Conservation (phyloP, 2,113 vertebrate genomes). For the Triplophysa tibetana region DNA sequence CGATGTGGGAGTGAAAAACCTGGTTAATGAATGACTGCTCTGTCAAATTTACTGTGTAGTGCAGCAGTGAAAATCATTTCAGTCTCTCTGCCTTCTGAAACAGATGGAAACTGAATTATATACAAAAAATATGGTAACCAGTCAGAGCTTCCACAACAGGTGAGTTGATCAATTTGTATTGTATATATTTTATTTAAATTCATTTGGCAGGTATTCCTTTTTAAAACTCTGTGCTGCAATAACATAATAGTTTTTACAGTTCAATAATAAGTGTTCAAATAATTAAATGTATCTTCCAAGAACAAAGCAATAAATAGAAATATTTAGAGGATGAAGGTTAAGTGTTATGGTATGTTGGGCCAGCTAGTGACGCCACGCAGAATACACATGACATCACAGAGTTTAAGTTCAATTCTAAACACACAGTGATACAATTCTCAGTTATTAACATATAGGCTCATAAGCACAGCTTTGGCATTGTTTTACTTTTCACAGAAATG, state of each 20-base stretch:
- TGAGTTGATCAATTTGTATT: slow-evolving; percentile 46
- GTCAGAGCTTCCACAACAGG: slow-evolving; percentile 54
- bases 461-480: neutral
- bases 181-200: neutral
- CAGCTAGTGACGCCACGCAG: neutral
- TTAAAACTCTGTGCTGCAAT: neutral
- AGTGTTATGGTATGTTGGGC: slow-evolving; percentile 13
- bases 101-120: neutral
- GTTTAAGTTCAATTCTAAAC: neutral
- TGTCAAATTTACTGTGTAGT: slow-evolving; percentile 63
- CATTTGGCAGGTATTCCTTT: neutral
- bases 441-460: neutral
- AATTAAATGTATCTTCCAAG: neutral
- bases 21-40: slow-evolving; percentile 71
- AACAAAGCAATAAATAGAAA: neutral
- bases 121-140: slow-evolving; percentile 29
- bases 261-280: neutral
- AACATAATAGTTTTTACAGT: neutral
- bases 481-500: neutral
- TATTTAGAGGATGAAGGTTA: neutral
- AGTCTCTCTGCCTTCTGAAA: slow-evolving; percentile 41
- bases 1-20: slow-evolving; percentile 35
- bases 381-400: neutral
- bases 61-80: slow-evolving; percentile 64
- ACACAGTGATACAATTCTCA: neutral